phyloP scores from a whole-genome alignment of 2,797 vertebrate genomes.

The Macrochelys suwanniensis region DNA sequence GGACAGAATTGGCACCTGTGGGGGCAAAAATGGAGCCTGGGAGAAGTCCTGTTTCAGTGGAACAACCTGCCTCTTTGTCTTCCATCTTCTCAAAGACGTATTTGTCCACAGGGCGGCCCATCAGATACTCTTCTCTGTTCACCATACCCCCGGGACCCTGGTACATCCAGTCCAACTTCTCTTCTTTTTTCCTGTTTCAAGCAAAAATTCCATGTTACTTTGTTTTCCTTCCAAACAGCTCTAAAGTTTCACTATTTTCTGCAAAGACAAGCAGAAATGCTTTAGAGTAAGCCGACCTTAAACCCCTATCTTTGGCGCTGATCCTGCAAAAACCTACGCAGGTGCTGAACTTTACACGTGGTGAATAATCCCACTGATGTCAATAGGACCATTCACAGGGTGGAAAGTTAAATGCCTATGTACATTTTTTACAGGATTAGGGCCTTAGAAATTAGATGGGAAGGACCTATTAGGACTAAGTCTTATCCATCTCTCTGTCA shows the following conservation, averaged over 20 bases:
- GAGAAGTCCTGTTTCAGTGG: slow-evolving; percentile 91
- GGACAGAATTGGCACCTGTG: slow-evolving; percentile 83
- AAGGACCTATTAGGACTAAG: not conserved
- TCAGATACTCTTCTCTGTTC: slow-evolving; percentile 94
- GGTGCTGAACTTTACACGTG: not conserved
- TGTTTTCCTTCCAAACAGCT: rapidly evolving
- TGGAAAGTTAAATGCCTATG: not conserved
- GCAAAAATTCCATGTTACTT: rapidly evolving
- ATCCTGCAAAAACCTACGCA: not conserved
- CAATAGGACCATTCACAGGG: not conserved
- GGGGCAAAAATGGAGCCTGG: slow-evolving; percentile 93
- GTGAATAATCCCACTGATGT: not conserved
- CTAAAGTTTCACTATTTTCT: rapidly evolving
- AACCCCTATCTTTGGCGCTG: not conserved
- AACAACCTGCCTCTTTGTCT: slow-evolving; percentile 90
- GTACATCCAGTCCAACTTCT: slow-evolving; percentile 99
- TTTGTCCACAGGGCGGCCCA: slow-evolving; percentile 95
- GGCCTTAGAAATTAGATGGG: not conserved
- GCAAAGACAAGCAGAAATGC: rapidly evolving
- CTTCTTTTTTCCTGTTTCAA: slow-evolving; percentile 90
- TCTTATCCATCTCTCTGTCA: not conserved
- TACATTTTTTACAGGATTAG: not conserved
- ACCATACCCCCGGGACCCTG: slow-evolving; percentile 94
- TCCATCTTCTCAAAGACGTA: slow-evolving; percentile 91
- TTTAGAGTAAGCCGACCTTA: rapidly evolving